These are phyloP conservation scores for Amitus sp. DNA, from an alignment of 2,888 invertebrate genomes.

Conservation along the genomic window DNA sequence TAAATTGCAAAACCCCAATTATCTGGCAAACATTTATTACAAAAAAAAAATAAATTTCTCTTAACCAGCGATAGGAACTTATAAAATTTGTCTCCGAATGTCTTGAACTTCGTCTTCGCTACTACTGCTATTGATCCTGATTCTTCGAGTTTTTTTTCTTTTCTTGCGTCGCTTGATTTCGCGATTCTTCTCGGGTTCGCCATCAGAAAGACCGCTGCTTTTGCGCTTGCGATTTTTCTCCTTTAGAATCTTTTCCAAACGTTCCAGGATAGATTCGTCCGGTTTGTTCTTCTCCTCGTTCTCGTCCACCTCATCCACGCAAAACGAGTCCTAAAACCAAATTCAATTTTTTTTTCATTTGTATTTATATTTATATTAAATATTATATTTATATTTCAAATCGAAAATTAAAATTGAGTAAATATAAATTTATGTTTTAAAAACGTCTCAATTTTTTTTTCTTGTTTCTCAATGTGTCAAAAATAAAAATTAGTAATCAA, in stretches of 20 bases:
- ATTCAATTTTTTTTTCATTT: no score
- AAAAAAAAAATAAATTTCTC: no score
- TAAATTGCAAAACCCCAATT: no score
- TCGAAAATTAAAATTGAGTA: background rate
- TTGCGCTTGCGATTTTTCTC: conserved; percentile 13
- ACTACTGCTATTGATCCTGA: conserved; percentile 3
- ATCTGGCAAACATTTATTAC: no score
- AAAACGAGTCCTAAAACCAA: conserved; percentile 30
- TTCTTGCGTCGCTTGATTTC: conserved; percentile 5
- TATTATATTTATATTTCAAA: background rate
- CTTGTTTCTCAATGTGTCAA: no score
- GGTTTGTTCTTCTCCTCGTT: conserved; percentile 9
- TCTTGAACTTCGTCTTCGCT: conserved; percentile 25
- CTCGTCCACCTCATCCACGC: conserved; percentile 23
- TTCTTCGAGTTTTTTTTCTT: no score
- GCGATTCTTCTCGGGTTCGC: no score
- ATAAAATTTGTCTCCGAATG: conserved; percentile 15
- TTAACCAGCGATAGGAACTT: no score
- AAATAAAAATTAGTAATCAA: background rate
- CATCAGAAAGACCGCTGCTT: no score
- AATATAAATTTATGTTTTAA: background rate
- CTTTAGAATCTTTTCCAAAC: background rate
- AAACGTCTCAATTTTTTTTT: background rate
- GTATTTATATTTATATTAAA: background rate
- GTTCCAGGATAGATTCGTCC: background rate